phyloP scores from a whole-genome alignment of 2,888 invertebrate species.

The Eudasyphora cyanicolor region DNA sequence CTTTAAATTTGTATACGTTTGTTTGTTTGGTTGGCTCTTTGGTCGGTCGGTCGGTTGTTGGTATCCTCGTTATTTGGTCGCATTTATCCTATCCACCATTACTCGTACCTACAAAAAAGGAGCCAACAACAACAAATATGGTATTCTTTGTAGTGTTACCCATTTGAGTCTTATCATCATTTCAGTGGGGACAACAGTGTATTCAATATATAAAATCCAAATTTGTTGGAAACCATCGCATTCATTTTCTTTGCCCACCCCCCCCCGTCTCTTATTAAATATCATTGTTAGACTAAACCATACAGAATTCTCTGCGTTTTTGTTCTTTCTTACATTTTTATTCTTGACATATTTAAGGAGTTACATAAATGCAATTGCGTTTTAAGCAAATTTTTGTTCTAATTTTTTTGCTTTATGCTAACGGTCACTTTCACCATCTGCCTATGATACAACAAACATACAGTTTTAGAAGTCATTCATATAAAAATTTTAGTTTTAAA shows the following conservation, averaged over 20 bases:
- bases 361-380: background rate
- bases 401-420: too few species aligned
- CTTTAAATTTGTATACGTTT: constrained; percentile 23
- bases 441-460: too few species aligned
- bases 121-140: constrained; percentile 9
- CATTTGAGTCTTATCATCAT: constrained; percentile 36
- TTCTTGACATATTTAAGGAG: background rate
- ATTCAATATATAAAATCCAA: constrained; percentile 31
- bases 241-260: too few species aligned
- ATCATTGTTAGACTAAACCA: constrained; percentile 33
- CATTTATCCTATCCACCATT: background rate
- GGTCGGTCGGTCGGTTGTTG: constrained; percentile 1
- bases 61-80: constrained; percentile 19
- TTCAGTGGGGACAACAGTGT: background rate
- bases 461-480: too few species aligned
- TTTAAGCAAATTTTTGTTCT: background rate
- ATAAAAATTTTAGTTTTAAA: too few species aligned
- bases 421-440: too few species aligned
- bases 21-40: constrained; percentile 9
- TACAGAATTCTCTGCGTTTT: background rate
- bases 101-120: constrained; percentile 1
- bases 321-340: background rate
- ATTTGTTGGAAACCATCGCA: constrained; percentile 7
- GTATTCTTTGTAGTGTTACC: constrained; percentile 31
- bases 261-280: constrained; percentile 8